Base-by-base conservation (phyloP, 1,140 invertebrate genomes). In the Meloidogyne hapla region DNA sequence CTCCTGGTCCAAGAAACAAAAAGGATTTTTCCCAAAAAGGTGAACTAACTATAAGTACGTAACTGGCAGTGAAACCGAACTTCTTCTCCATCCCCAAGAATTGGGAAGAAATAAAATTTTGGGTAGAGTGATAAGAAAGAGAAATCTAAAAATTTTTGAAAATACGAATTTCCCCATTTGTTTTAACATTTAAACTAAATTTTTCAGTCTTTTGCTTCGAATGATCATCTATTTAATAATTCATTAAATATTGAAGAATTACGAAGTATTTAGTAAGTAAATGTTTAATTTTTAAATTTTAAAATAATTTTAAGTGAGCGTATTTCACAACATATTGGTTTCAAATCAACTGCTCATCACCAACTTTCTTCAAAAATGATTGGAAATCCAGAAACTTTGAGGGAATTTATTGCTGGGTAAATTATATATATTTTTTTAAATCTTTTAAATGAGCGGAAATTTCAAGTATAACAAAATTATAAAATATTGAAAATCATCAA, bases 311-410 rank as follows among this genome's bases (percentile, higher is more conserved):
- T 76, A 70, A 85, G 84, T 73, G 84, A 86, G 67, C 82, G 85
- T 18, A 28, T 83, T 3, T 81, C 85, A n/a, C 87, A 86, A 72
- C 75, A 83, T 13, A 75, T 86, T 0, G 85, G 85, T 13, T 86
- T 79, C 69, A 42, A 61, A 15, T 80, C 77, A n/a, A 80, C 83
- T 62, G 76, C 85, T 25, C 84, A 86, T 18, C 85, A 87, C 67
- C 75, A 83, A 45, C 74, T 86, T n/a, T 67, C 81, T 4, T 80
- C 86, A 56, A 87, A 87, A 69, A 86, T 86, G 85, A 86, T 84
- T 18, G 82, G 84, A 10, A 81, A 79, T 61, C 77, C 84, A 3
- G 83, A 82, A n/a, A 86, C 84, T 42, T 84, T 86, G 25, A 71
- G 85, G n/a, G 80, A 76, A 18, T 86, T 86, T 69, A 40, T 86